Evolutionary conservation across 2,888 invertebrate genomes (phyloP).

Genomic region (Acanthoscelides obtectus): DNA sequence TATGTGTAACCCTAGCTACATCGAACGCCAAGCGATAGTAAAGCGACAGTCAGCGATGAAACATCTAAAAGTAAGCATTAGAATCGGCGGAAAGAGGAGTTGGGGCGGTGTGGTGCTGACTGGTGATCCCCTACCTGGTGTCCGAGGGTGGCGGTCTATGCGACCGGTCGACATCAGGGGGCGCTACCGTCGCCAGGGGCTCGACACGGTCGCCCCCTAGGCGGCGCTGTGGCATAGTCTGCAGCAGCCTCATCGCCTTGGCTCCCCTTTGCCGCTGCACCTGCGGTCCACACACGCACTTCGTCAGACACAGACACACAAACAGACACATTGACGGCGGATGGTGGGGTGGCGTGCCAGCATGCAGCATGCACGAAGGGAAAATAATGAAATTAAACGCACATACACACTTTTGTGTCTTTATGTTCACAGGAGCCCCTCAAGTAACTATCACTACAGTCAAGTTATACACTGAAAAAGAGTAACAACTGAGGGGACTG

Average conservation of each 20-base stretch:
- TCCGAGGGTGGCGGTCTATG: constrained; percentile 41
- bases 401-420: too few relatives aligned
- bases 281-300: neutral
- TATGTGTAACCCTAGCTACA: neutral
- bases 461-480: too few relatives aligned
- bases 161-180: neutral
- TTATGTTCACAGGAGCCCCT: too few relatives aligned
- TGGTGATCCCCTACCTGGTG: constrained; percentile 30
- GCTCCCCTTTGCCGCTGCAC: neutral
- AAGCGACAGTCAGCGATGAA: neutral
- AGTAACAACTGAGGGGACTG: too few relatives aligned
- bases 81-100: neutral
- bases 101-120: neutral
- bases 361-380: neutral
- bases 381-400: neutral
- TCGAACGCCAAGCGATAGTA: neutral
- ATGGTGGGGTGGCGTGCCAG: neutral
- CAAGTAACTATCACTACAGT: too few relatives aligned
- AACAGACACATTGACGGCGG: neutral
- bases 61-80: neutral
- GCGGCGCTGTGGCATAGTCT: neutral
- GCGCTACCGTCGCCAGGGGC: neutral
- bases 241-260: neutral
- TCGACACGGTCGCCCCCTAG: neutral
- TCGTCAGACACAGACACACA: neutral